These are phyloP conservation scores for Sebastes schlegelii DNA, from an alignment of 2,113 vertebrate species.

Conservation along the genomic window DNA sequence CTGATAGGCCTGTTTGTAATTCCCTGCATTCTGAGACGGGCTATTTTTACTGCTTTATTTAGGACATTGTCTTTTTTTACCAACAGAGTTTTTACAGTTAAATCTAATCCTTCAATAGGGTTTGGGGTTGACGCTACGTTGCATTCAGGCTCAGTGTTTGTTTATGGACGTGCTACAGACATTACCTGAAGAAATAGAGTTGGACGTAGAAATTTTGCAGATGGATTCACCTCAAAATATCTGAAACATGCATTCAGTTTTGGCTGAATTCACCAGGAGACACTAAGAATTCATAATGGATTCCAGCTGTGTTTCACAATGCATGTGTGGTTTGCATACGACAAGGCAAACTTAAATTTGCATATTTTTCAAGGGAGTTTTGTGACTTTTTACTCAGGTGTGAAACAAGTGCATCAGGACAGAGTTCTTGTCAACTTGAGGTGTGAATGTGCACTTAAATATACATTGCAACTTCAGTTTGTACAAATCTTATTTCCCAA, in stretches of 20 bases:
- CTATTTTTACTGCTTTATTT: conserved; percentile 9
- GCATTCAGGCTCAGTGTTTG: neutral
- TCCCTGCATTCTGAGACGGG: neutral
- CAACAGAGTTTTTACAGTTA: no score
- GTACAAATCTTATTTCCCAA: neutral
- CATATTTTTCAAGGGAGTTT: neutral
- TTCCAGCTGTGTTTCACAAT: neutral
- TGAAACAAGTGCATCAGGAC: neutral
- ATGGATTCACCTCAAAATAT: neutral
- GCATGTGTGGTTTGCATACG: neutral
- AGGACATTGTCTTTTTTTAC: neutral
- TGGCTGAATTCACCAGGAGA: neutral
- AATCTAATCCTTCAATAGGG: neutral
- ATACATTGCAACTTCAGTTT: neutral
- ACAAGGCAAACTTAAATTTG: neutral
- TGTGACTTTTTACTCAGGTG: neutral
- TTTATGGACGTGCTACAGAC: neutral
- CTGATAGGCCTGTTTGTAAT: conserved; percentile 11
- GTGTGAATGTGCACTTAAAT: neutral
- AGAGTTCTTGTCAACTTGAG: neutral
- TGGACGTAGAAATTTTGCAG: neutral
- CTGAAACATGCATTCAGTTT: neutral
- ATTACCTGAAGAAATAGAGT: neutral
- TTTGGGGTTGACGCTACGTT: neutral
- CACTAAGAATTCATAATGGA: neutral